Percentiles rank a stretch among this genome's conserved stretches.
Conservation (phyloP, 2,113 vertebrate species). For the Gallinago paraguaiae region DNA sequence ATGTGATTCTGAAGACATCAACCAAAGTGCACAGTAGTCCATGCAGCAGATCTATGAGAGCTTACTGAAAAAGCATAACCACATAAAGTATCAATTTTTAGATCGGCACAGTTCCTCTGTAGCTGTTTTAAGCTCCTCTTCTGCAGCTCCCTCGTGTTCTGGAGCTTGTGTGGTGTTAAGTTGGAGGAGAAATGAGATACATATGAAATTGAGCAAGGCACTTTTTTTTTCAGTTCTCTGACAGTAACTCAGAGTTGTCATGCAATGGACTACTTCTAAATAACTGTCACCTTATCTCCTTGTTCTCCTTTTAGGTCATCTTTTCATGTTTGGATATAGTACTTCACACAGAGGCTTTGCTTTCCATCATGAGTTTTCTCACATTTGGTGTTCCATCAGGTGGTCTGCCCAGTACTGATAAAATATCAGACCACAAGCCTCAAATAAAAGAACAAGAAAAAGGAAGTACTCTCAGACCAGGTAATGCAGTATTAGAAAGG, state of each 20-base stretch:
- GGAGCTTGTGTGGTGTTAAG: background rate
- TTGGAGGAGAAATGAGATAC: background rate
- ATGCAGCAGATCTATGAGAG: background rate
- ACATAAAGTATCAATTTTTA: background rate
- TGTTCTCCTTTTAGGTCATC: constrained; percentile 76
- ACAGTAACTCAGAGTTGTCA: background rate
- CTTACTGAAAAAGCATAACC: background rate
- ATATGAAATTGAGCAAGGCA: background rate
- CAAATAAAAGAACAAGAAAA: constrained; percentile 70
- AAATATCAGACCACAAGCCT: constrained; percentile 57
- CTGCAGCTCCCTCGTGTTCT: background rate
- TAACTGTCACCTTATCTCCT: background rate
- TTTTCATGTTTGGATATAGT: constrained; percentile 89
- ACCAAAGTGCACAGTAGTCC: background rate
- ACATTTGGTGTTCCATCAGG: constrained; percentile 75
- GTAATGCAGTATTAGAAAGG: constrained; percentile 17
- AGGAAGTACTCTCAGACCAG: constrained; percentile 58
- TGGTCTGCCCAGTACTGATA: constrained; percentile 60
- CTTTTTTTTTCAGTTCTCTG: background rate
- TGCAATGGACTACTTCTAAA: background rate
- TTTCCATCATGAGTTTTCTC: constrained; percentile 89
- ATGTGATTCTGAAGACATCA: background rate
- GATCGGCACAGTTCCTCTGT: background rate
- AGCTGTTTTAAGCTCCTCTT: background rate
- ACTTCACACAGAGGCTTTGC: constrained; percentile 91